These are phyloP conservation scores for Phaonia tiefii DNA, from an alignment of 2,888 invertebrate genomes.

Conservation along the genomic window DNA sequence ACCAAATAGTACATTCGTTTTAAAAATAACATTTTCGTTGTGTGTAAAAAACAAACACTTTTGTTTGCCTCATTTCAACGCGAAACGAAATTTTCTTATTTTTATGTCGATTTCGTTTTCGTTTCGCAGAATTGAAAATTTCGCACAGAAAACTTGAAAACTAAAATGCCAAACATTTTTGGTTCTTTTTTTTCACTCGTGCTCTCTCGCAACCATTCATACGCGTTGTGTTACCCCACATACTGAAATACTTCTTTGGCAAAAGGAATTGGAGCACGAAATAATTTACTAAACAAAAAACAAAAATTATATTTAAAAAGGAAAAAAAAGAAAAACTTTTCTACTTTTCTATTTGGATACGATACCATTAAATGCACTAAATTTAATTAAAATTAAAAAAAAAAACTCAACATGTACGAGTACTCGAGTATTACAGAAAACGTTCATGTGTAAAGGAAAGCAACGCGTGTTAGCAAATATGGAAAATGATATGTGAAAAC, in stretches of 20 bases:
- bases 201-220: neutral
- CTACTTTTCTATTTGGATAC: conserved; percentile 28
- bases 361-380: conserved; percentile 16
- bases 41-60: conserved; percentile 1
- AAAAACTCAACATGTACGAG: neutral
- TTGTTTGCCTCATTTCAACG: neutral
- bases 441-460: conserved; percentile 33
- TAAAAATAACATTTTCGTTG: neutral
- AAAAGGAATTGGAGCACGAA: conserved; percentile 64
- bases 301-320: conserved; percentile 4
- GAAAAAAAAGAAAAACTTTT: too few relatives aligned
- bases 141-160: conserved; percentile 7
- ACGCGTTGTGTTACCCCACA: conserved; percentile 43
- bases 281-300: neutral
- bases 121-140: neutral
- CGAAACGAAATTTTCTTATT: neutral
- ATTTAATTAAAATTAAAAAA: conserved; percentile 26
- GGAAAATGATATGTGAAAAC: conserved; percentile 3
- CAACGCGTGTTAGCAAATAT: conserved; percentile 18
- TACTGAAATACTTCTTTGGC: conserved; percentile 44
- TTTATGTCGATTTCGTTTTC: conserved; percentile 16
- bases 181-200: neutral
- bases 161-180: conserved; percentile 32
- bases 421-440: too few relatives aligned
- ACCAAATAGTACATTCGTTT: neutral